A percentile compares a stretch with the other conserved stretches of the same genome.
phyloP scores from a whole-genome alignment of 2,888 invertebrate species.

The Oligia strigilis region DNA sequence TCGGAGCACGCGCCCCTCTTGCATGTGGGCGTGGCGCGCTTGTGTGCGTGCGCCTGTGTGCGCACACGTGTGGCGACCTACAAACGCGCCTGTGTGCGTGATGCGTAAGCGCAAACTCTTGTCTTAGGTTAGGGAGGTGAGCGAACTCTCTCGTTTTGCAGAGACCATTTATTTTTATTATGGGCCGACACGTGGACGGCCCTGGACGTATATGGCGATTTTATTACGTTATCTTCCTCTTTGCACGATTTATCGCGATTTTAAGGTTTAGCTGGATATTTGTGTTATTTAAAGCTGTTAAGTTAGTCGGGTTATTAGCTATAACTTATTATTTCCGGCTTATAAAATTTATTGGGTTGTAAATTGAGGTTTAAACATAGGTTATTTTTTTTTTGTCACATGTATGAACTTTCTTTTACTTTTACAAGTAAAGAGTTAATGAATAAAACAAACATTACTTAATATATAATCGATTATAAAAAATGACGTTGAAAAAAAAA shows the following conservation, averaged over 20 bases:
- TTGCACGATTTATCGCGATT: conserved; percentile 68
- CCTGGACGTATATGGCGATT: conserved; percentile 78
- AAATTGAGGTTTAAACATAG: not conserved
- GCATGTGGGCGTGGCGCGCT: conserved; percentile 75
- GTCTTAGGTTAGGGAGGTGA: conserved; percentile 91
- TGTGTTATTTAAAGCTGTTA: conserved; percentile 46
- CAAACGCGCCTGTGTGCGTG: conserved; percentile 78
- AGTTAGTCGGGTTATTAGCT: conserved; percentile 23
- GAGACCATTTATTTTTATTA: conserved; percentile 90
- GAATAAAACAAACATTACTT: conserved; percentile 45
- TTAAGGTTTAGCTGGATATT: conserved; percentile 51
- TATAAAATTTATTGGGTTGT: conserved; percentile 8
- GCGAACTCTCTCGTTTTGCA: conserved; percentile 87
- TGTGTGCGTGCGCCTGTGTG: conserved; percentile 71
- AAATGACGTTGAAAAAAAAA: conserved; percentile 62
- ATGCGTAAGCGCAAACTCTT: conserved; percentile 85
- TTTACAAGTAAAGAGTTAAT: not conserved
- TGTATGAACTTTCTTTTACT: not conserved
- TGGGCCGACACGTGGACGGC: conserved; percentile 86
- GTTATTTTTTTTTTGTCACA: not conserved
- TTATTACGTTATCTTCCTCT: conserved; percentile 86
- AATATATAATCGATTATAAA: conserved; percentile 54
- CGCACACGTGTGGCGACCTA: conserved; percentile 75
- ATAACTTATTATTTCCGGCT: conserved; percentile 34
- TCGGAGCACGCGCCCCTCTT: conserved; percentile 85